These are phyloP conservation scores for Ichneumon xanthorius DNA, from an alignment of 2,888 invertebrate genomes.

Conservation along the genomic window DNA sequence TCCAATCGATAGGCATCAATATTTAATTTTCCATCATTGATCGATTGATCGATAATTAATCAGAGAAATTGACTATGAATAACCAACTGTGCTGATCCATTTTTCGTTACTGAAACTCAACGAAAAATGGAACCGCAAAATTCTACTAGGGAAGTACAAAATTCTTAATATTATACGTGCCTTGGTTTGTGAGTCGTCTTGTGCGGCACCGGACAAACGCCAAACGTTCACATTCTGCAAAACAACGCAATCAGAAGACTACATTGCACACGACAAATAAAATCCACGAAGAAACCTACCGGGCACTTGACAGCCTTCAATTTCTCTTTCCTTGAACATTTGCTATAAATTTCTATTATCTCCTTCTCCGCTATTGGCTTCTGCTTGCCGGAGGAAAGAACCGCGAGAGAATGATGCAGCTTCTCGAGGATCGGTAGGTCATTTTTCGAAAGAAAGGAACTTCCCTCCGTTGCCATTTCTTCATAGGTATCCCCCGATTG, in stretches of 20 bases:
- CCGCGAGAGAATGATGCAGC: constrained; percentile 53
- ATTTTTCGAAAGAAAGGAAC: constrained; percentile 9
- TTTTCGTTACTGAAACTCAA: not conserved
- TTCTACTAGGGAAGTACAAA: not conserved
- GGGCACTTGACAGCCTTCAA: constrained; percentile 3
- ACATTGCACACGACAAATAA: not conserved
- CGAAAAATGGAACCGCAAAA: not conserved
- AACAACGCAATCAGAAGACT: not conserved
- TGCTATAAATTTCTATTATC: constrained; percentile 54
- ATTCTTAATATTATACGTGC: constrained; percentile 8
- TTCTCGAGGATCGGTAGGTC: constrained; percentile 31
- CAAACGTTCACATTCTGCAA: constrained; percentile 47
- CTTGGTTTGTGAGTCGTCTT: constrained; percentile 36
- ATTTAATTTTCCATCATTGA: not conserved
- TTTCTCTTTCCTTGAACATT: constrained; percentile 31
- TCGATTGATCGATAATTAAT: no score
- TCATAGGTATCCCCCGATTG: not conserved
- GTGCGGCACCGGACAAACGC: constrained; percentile 54
- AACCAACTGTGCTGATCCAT: not conserved
- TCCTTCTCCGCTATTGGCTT: constrained; percentile 16
- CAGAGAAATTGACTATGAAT: no score
- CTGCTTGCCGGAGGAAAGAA: constrained; percentile 13
- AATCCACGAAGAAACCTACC: constrained; percentile 19
- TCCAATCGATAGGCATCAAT: not conserved
- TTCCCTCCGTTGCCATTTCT: not conserved